Percentiles rank a stretch among this genome's conserved stretches.
phyloP scores from a whole-genome alignment of 1,140 invertebrate genomes.

The Heliconius congener region DNA sequence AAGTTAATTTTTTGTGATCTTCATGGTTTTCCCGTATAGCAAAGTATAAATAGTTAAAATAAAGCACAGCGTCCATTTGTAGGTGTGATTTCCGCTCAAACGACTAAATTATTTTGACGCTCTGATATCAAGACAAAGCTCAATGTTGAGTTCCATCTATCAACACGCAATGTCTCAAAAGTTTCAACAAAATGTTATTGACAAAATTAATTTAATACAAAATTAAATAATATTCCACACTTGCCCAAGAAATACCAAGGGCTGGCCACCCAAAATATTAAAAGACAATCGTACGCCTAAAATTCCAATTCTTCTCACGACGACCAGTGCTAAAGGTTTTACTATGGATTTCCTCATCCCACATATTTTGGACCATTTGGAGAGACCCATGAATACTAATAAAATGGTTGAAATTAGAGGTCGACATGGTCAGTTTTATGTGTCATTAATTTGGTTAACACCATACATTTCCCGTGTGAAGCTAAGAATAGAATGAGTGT shows the following conservation, averaged over 20 bases:
- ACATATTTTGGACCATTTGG: constrained; percentile 44
- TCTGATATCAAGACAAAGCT: no score
- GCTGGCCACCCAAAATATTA: constrained; percentile 32
- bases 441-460: constrained; percentile 69
- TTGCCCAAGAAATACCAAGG: neutral
- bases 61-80: no score
- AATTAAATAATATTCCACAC: neutral
- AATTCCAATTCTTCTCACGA: constrained; percentile 51
- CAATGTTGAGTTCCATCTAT: no score
- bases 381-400: neutral
- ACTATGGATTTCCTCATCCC: constrained; percentile 50
- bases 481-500: constrained; percentile 39
- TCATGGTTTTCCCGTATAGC: no score
- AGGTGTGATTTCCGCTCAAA: no score
- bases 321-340: constrained; percentile 51
- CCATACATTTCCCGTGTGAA: constrained; percentile 67
- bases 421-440: constrained; percentile 41
- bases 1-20: no score
- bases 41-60: no score
- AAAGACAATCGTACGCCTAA: constrained; percentile 42
- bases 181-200: no score
- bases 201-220: no score
- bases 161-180: no score
- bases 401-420: neutral
- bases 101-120: no score